These are phyloP conservation scores for Ceyx margarethae DNA, from an alignment of 2,113 vertebrate species.

Conservation along the genomic window DNA sequence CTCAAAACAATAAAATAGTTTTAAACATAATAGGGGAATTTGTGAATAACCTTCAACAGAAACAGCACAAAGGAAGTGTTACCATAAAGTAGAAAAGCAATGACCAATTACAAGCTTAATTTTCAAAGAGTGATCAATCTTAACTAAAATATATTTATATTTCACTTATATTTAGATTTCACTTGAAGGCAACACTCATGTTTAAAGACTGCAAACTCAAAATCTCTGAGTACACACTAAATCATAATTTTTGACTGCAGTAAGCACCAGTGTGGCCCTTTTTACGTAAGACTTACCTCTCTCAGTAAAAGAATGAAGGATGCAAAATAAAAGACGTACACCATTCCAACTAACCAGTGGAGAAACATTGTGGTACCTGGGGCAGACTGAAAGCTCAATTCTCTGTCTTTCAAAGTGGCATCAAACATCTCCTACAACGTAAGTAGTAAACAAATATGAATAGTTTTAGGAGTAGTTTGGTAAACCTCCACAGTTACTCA, in stretches of 20 bases:
- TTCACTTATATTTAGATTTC: not conserved
- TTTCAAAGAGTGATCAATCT: not conserved
- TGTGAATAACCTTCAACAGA: not conserved
- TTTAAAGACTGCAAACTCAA: not conserved
- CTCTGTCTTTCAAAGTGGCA: conserved; percentile 90
- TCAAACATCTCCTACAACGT: conserved; percentile 93
- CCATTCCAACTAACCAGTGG: conserved; percentile 97
- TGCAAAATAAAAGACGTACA: conserved; percentile 97
- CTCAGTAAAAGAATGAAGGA: conserved; percentile 95
- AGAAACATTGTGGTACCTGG: conserved; percentile 97
- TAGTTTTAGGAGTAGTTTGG: not conserved
- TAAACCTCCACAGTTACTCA: not conserved
- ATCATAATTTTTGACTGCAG: not conserved
- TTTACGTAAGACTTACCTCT: conserved; percentile 78
- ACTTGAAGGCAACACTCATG: not conserved
- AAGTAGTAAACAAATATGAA: not conserved
- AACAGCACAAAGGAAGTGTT: not conserved
- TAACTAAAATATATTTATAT: not conserved
- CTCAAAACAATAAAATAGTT: not conserved
- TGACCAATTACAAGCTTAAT: not conserved
- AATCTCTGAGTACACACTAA: not conserved
- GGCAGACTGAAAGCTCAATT: conserved; percentile 92
- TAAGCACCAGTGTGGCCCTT: not conserved
- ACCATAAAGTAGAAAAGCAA: not conserved
- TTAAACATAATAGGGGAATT: not conserved